These are phyloP conservation scores for Hestina assimilis DNA, from an alignment of 1,140 invertebrate species.

Conservation along the genomic window DNA sequence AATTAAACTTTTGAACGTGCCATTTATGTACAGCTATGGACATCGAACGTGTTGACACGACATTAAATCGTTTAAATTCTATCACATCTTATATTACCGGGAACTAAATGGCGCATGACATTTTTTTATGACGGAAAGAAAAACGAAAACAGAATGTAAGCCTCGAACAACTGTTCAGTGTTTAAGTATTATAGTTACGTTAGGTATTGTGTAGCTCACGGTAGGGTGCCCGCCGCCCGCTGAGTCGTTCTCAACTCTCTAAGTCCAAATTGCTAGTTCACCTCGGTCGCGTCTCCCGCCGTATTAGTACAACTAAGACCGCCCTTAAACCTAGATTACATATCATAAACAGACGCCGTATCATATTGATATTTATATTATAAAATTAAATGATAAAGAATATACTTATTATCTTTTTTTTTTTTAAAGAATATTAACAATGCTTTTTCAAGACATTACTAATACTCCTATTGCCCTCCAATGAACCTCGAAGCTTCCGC, in stretches of 20 bases:
- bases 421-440: no score
- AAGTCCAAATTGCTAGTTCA: conserved; percentile 59
- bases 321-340: not conserved
- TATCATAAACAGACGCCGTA: conserved; percentile 10
- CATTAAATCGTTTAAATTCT: not conserved
- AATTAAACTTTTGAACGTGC: no score
- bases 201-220: conserved; percentile 52
- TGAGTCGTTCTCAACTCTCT: conserved; percentile 50
- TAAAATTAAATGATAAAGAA: no score
- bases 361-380: no score
- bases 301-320: conserved; percentile 1
- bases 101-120: conserved; percentile 58
- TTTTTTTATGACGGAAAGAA: conserved; percentile 55
- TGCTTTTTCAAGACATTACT: no score
- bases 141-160: conserved; percentile 51
- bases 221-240: conserved; percentile 52
- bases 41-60: no score
- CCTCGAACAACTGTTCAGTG: conserved; percentile 59
- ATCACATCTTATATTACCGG: conserved; percentile 7
- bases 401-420: no score
- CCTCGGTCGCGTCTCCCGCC: conserved; percentile 35
- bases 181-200: conserved; percentile 55
- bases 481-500: no score
- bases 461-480: no score
- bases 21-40: no score